These are phyloP conservation scores for Lypha dubia DNA, from an alignment of 2,888 invertebrate genomes.

Conservation along the genomic window DNA sequence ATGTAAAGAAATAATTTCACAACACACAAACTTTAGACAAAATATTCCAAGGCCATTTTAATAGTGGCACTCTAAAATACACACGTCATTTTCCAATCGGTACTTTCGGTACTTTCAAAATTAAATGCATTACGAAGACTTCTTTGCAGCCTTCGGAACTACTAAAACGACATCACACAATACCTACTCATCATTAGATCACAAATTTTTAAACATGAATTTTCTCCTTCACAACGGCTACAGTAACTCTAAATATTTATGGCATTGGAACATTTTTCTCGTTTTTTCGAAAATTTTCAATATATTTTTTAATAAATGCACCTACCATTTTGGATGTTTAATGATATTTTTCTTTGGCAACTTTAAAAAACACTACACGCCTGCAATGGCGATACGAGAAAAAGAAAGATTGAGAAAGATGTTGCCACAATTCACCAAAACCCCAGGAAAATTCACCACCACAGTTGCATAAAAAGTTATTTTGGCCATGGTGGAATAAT, in stretches of 20 bases:
- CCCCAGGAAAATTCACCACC: conserved; percentile 10
- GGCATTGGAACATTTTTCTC: conserved; percentile 42
- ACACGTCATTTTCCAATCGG: conserved; percentile 77
- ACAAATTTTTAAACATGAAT: conserved; percentile 62
- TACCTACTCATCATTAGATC: conserved; percentile 10
- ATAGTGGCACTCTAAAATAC: conserved; percentile 74
- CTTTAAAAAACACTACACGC: conserved; percentile 91
- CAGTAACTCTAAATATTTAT: conserved; percentile 64
- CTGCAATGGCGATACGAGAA: conserved; percentile 94
- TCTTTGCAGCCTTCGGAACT: conserved; percentile 52
- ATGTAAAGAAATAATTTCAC: too few species aligned
- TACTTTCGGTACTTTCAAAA: conserved; percentile 60
- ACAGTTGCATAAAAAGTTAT: conserved; percentile 11
- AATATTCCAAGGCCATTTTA: conserved; percentile 49
- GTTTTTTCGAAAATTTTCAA: conserved; percentile 24
- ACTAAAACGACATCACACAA: conserved; percentile 55
- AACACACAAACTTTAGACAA: neutral
- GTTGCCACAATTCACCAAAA: conserved; percentile 64
- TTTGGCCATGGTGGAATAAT: too few species aligned
- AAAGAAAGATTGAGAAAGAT: conserved; percentile 89
- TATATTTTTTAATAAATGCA: conserved; percentile 75
- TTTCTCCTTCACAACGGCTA: conserved; percentile 17
- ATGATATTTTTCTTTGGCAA: conserved; percentile 88
- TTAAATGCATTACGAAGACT: conserved; percentile 38
- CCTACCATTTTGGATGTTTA: conserved; percentile 86